Evolutionary conservation across 1,140 invertebrate genomes (phyloP).

Genomic region (Drosophila erecta): DNA sequence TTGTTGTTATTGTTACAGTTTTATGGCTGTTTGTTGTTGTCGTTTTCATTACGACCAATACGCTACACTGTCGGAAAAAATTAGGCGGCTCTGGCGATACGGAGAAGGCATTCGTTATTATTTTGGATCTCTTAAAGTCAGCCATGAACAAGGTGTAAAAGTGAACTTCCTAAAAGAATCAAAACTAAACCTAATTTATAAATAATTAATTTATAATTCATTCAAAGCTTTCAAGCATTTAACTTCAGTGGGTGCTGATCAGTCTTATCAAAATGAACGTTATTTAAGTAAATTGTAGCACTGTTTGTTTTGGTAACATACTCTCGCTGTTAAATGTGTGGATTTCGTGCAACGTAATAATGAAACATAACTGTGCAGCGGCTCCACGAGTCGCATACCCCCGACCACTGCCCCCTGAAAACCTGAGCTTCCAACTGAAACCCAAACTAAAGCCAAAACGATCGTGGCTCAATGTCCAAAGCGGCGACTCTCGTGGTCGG

Average conservation of each 20-base stretch:
- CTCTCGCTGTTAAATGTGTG: too few species aligned
- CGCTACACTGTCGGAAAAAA: slow-evolving; percentile 9
- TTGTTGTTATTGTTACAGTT: slow-evolving; percentile 31
- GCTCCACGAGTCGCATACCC: slow-evolving; percentile 27
- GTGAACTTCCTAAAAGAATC: not conserved
- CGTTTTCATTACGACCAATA: slow-evolving; percentile 24
- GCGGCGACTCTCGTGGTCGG: slow-evolving; percentile 22
- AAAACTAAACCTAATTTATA: too few species aligned
- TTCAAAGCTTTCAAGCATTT: too few species aligned
- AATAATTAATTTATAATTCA: too few species aligned
- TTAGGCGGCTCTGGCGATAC: not conserved
- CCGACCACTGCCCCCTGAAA: slow-evolving; percentile 5
- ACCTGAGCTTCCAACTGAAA: slow-evolving; percentile 6
- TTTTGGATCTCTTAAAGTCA: not conserved
- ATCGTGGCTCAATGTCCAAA: slow-evolving; percentile 44
- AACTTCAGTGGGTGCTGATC: too few species aligned
- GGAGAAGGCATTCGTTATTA: too few species aligned
- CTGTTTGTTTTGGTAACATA: too few species aligned
- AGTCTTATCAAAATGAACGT: too few species aligned
- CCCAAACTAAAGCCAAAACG: slow-evolving; percentile 27
- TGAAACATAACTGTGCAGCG: slow-evolving; percentile 7
- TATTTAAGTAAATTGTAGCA: too few species aligned
- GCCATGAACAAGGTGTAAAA: too few species aligned
- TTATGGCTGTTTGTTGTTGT: slow-evolving; percentile 19
- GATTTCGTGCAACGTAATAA: not conserved